Evolutionary conservation across 1,140 invertebrate genomes (phyloP).

Genomic region (Papilio polyxenes): DNA sequence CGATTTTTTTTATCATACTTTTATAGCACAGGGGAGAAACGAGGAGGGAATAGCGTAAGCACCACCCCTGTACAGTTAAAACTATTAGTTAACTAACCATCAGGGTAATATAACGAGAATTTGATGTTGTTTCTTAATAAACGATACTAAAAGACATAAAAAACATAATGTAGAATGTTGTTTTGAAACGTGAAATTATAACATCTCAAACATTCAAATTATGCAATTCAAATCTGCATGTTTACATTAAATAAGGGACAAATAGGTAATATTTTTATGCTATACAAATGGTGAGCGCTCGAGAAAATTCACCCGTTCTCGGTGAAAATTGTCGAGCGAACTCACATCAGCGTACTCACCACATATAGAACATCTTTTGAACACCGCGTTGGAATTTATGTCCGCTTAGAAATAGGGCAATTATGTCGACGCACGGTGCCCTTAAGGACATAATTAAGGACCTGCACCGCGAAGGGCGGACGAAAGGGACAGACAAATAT

Average conservation of each 20-base stretch:
- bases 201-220: neutral
- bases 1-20: neutral
- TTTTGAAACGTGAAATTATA: neutral
- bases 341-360: neutral
- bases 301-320: neutral
- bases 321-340: neutral
- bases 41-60: too few species aligned
- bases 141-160: neutral
- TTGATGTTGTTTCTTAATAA: too few species aligned
- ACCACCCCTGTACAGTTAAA: too few species aligned
- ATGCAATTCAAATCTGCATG: neutral
- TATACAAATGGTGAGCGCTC: neutral
- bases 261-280: neutral
- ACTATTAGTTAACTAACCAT: too few species aligned
- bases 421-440: conserved; percentile 29
- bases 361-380: conserved; percentile 30
- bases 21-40: neutral
- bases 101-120: too few species aligned
- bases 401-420: conserved; percentile 37
- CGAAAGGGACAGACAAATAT: conserved; percentile 22
- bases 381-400: conserved; percentile 28
- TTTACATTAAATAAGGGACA: neutral
- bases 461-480: conserved; percentile 26
- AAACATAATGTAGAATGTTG: neutral
- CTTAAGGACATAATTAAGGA: conserved; percentile 36